phyloP scores from a whole-genome alignment of 2,888 invertebrate genomes.

The Ypsolopha scabrella region DNA sequence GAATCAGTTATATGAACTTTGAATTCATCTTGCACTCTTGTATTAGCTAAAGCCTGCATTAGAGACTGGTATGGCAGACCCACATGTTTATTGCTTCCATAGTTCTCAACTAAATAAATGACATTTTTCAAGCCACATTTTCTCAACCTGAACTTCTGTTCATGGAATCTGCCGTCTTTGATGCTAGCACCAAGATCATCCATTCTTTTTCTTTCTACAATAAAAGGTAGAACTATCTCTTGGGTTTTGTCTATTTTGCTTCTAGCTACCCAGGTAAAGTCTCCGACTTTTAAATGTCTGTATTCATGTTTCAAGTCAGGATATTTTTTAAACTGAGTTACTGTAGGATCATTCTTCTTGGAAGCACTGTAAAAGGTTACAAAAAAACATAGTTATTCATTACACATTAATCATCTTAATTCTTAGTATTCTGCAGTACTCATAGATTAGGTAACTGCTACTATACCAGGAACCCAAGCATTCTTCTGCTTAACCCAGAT shows the following conservation, averaged over 20 bases:
- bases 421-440: too few relatives aligned
- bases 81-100: slow-evolving; percentile 73
- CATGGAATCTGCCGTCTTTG: slow-evolving; percentile 90
- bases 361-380: slow-evolving; percentile 47
- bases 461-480: too few relatives aligned
- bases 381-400: too few relatives aligned
- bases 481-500: too few relatives aligned
- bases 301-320: slow-evolving; percentile 78
- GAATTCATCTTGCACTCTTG: slow-evolving; percentile 85
- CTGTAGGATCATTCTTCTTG: slow-evolving; percentile 70
- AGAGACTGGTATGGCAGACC: slow-evolving; percentile 79
- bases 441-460: too few relatives aligned
- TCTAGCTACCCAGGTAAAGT: slow-evolving; percentile 88
- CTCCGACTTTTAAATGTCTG: slow-evolving; percentile 88
- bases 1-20: slow-evolving; percentile 80
- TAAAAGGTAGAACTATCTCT: slow-evolving; percentile 89
- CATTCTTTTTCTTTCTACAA: slow-evolving; percentile 94
- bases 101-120: slow-evolving; percentile 88
- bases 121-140: slow-evolving; percentile 83
- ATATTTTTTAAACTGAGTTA: slow-evolving; percentile 74
- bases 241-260: slow-evolving; percentile 49
- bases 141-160: slow-evolving; percentile 92
- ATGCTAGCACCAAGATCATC: slow-evolving; percentile 93
- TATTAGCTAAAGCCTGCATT: slow-evolving; percentile 87
- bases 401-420: too few relatives aligned